phyloP scores from a whole-genome alignment of 2,113 vertebrate genomes.

The Hydrolagus affinis region DNA sequence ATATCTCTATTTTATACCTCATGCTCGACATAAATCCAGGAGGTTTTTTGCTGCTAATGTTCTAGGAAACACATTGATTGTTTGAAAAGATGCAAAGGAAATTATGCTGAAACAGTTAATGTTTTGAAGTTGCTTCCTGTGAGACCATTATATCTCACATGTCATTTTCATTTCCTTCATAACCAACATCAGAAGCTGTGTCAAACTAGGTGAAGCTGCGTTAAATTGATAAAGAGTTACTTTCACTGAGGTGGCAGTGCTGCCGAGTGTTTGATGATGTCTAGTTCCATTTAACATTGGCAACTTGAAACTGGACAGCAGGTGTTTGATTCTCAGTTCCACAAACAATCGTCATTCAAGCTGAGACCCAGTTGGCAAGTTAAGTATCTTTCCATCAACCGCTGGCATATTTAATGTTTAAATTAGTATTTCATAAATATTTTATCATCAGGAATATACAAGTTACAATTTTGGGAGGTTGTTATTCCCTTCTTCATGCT shows the following conservation, averaged over 20 bases:
- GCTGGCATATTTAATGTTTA: not conserved
- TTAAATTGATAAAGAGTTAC: not conserved
- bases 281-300: not conserved
- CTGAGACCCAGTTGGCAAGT: not conserved
- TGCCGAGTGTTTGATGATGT: not conserved
- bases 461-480: not conserved
- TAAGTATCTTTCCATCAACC: not conserved
- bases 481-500: not conserved
- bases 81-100: not conserved
- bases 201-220: not conserved
- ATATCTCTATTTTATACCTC: no score
- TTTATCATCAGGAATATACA: not conserved
- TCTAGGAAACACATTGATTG: not conserved
- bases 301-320: not conserved
- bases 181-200: not conserved
- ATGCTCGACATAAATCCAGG: no score
- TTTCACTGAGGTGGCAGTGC: not conserved
- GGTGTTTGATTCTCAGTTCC: not conserved
- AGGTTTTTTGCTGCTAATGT: no score
- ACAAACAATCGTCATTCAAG: not conserved
- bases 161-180: not conserved
- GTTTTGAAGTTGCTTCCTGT: no score
- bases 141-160: not conserved
- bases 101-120: not conserved
- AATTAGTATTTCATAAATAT: not conserved